Evolutionary conservation across 1,140 invertebrate genomes (phyloP).

Genomic region (Neotoxoptera formosana): DNA sequence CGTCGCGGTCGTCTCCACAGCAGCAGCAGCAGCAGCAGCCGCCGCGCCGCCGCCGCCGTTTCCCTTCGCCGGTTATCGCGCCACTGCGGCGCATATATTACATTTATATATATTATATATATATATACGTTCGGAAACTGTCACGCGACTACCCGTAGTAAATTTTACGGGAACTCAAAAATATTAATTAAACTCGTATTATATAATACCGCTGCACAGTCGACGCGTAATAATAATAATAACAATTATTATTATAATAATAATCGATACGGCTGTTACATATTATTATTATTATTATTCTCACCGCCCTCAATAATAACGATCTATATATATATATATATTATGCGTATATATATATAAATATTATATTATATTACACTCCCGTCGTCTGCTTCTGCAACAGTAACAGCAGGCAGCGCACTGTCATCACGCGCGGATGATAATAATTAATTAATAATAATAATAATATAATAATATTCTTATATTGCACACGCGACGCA

Average conservation of each 20-base stretch:
- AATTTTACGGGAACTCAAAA: neutral
- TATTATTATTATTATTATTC: neutral
- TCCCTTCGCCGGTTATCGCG: neutral
- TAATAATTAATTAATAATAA: too few species aligned
- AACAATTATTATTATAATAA: too few species aligned
- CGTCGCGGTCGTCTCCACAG: neutral
- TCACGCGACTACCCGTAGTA: neutral
- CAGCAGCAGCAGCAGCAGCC: neutral
- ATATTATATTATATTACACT: too few species aligned
- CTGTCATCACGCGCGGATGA: neutral
- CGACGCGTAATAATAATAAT: neutral
- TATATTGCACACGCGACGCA: neutral
- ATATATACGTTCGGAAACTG: neutral
- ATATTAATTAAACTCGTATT: constrained; percentile 16
- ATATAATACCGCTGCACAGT: neutral
- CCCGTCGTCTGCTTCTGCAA: neutral
- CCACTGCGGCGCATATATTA: neutral
- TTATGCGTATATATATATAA: too few species aligned
- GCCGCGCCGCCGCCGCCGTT: too few species aligned
- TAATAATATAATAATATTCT: too few species aligned
- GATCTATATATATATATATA: neutral
- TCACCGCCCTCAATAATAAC: neutral
- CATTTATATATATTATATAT: neutral
- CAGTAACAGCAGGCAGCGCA: neutral
- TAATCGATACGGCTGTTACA: too few species aligned